phyloP scores from a whole-genome alignment of 2,797 vertebrate genomes.

The Acanthurus lineatus region DNA sequence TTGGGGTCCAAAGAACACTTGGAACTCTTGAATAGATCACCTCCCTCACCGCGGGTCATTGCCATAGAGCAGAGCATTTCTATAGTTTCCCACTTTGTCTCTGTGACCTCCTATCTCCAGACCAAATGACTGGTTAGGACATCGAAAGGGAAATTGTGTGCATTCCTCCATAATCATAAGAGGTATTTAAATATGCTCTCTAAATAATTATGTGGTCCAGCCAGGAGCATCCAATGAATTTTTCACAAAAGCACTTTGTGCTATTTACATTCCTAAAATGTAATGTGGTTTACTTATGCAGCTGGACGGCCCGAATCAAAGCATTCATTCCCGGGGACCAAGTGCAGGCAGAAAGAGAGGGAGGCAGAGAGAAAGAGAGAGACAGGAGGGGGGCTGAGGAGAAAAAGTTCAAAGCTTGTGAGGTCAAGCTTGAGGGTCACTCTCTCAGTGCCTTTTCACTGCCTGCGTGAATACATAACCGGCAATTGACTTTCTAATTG shows the following conservation, averaged over 20 bases:
- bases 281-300: slow-evolving; percentile 84
- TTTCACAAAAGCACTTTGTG: slow-evolving; percentile 83
- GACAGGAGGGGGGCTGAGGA: slow-evolving; percentile 32
- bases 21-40: slow-evolving; percentile 50
- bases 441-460: slow-evolving; percentile 75
- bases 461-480: slow-evolving; percentile 82
- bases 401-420: slow-evolving; percentile 81
- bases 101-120: slow-evolving; percentile 77
- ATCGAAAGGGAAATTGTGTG: slow-evolving; percentile 80
- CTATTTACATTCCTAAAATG: slow-evolving; percentile 87
- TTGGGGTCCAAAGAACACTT: slow-evolving; percentile 45
- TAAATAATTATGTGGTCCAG: slow-evolving; percentile 84
- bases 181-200: slow-evolving; percentile 85
- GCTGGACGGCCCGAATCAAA: slow-evolving; percentile 81
- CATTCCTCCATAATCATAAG: slow-evolving; percentile 84
- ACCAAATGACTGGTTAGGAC: slow-evolving; percentile 83
- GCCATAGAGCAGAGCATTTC: slow-evolving; percentile 58
- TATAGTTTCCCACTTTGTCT: slow-evolving; percentile 69
- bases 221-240: slow-evolving; percentile 80
- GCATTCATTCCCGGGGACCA: slow-evolving; percentile 66
- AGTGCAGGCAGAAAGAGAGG: slow-evolving; percentile 57
- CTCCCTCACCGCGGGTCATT: slow-evolving; percentile 54
- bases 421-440: slow-evolving; percentile 85
- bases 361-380: slow-evolving; percentile 26
- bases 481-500: slow-evolving; percentile 86